Base-by-base conservation (phyloP, 2,888 invertebrate species). In the Drosophila setosimentum region DNA sequence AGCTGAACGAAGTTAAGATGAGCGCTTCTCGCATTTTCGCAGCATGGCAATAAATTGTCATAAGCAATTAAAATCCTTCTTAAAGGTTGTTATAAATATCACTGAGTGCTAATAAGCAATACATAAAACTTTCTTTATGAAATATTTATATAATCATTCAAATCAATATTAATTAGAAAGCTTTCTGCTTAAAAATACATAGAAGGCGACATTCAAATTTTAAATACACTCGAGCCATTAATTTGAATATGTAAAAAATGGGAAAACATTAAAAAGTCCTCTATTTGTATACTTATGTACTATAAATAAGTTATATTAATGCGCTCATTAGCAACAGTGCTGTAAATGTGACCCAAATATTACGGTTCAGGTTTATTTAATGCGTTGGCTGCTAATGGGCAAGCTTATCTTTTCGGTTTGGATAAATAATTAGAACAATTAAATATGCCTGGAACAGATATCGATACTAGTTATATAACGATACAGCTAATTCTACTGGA, bases 1-100 rank as follows among this genome's bases (percentile, higher is more conserved):
- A 55, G 68, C 45, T 48, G 30, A 50, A 65, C 62, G 32, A 55
- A 62, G 42, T 57, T 10, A 13, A 57, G 18, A 35, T 13, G 30
- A 16, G 2, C 2, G 21, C 10, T 32, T 16, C 13, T 6, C 3
- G 8, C 7, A 6, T 2, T 21, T 65, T 64, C 3, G 16, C 60
- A 66, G 50, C 8, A 53, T 11, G 68, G 29, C 33, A 33, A 42
- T 21, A 57, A 21, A 30, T 16, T 29, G 5, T 16, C 21, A 16
- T n/a, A 16, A 30, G 30, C 57, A 42, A 57, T 57, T 57, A 57
- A n/a, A 57, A 21, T 3, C 21, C 21, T 30, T 30, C 13, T 10
- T 10, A 40, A 29, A 2, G 10, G 16, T 4, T 57, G 29, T 5
- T 40, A 37, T n/a, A n/a, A 37, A 35, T 13, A 27, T 35, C 27